Evolutionary conservation across 2,113 vertebrate species (phyloP).

Genomic region (Scomber japonicus): DNA sequence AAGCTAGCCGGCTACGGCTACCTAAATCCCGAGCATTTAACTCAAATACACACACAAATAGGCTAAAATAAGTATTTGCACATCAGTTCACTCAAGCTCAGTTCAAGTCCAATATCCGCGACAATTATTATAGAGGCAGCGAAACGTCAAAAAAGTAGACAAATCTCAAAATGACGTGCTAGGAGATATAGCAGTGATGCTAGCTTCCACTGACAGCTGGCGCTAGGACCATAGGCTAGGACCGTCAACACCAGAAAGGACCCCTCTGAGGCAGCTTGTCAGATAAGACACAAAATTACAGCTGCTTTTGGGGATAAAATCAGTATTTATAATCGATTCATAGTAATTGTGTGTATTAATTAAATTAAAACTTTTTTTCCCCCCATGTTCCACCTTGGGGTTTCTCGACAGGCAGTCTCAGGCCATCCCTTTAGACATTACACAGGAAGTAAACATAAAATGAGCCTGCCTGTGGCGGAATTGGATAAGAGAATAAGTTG

Average conservation of each 20-base stretch:
- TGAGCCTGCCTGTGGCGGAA: background rate
- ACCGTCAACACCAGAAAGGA: slow-evolving; percentile 72
- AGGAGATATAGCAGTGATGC: slow-evolving; percentile 11
- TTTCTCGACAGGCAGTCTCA: slow-evolving; percentile 38
- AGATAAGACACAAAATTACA: background rate
- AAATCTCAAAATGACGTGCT: slow-evolving; percentile 19
- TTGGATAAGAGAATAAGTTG: background rate
- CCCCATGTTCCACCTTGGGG: background rate
- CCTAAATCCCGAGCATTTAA: background rate
- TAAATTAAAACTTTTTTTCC: fast-evolving
- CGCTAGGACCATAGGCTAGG: slow-evolving; percentile 51
- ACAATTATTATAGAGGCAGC: background rate
- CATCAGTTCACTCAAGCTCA: background rate
- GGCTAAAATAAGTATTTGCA: background rate
- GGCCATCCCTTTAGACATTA: slow-evolving; percentile 29
- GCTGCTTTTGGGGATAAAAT: fast-evolving
- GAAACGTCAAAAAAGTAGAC: background rate
- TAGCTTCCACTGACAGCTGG: slow-evolving; percentile 78
- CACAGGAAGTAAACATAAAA: slow-evolving; percentile 82
- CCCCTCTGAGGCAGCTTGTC: no score
- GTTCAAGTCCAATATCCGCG: fast-evolving
- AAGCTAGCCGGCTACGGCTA: slow-evolving; percentile 73
- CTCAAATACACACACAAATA: background rate
- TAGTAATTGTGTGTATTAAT: fast-evolving
- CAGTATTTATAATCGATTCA: fast-evolving